phyloP scores from a whole-genome alignment of 2,113 vertebrate species.

The Etheostoma cragini region DNA sequence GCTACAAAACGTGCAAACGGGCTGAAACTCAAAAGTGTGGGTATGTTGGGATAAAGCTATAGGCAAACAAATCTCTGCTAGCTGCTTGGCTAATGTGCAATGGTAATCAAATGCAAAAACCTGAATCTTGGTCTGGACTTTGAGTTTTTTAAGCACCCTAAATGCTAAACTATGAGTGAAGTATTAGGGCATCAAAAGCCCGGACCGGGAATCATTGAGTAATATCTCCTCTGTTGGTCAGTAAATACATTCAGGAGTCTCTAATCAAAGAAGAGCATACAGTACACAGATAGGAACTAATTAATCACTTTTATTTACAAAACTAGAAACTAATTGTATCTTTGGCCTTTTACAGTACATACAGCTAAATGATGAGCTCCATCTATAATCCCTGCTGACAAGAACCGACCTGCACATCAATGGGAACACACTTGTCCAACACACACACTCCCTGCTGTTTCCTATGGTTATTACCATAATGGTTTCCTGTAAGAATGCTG shows the following conservation, averaged over 20 bases:
- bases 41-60: no score
- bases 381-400: slow-evolving; percentile 54
- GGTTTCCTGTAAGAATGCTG: slow-evolving; percentile 60
- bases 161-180: background rate
- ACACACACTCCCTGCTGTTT: slow-evolving; percentile 31
- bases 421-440: background rate
- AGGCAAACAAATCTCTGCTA: no score
- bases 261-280: slow-evolving; percentile 4
- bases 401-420: background rate
- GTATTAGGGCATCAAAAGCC: background rate
- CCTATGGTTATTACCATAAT: slow-evolving; percentile 54
- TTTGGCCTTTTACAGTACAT: slow-evolving; percentile 23
- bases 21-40: no score
- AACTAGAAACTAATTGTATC: background rate
- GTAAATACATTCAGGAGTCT: slow-evolving; percentile 38
- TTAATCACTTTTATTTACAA: slow-evolving; percentile 33
- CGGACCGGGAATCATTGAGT: slow-evolving; percentile 1
- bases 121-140: no score
- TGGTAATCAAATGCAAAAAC: no score
- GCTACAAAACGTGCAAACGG: no score
- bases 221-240: slow-evolving; percentile 10
- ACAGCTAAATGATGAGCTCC: slow-evolving; percentile 43
- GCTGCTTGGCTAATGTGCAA: no score
- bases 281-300: background rate
- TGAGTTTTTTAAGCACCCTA: background rate